Evolutionary conservation across 2,888 invertebrate genomes (phyloP), one percentile per base, ranked within the genome.

Genomic region (Andrena marginata): DNA sequence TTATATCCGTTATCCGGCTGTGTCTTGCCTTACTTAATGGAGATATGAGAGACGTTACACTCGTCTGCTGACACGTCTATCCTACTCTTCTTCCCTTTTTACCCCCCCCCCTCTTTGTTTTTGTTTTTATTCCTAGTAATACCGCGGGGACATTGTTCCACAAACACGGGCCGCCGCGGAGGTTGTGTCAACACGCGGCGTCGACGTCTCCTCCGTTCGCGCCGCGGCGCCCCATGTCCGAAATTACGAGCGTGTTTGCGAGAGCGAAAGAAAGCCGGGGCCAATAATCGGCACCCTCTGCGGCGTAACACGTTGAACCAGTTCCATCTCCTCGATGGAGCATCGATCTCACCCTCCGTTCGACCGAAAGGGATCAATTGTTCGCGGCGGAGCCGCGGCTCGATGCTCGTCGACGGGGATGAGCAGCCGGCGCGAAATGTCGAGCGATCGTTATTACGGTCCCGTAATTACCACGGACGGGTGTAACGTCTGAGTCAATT

Each of bases 21-120:
- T 82, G 63, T 84, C 85, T 84, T 90, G 82, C 86, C 89, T 90
- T 91, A 91, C 87, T 90, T 91, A 92, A 92, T 91, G 91, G 88
- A 91, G 91, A 92, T 91, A 92, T 89, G 90, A 90, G 89, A 90
- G 87, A 76, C 88, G 89, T 89, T 88, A 90, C 85, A 86, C 87
- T 90, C 80, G 85, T 87, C 81, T 87, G 80, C 68, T 81, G 79
- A 84, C 84, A 72, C 69, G 63, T 79, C 73, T 77, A 76, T 82
- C 63, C 31, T 51, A 62, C 63, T 42, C 16, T 42, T 16, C 42
- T 42, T 42, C 42, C 42, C 3, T 13, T 79, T 7, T 70, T 29
- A 48, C 26, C 20, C 60, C 20, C 51, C 7, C 20, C 6, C 26
- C 29, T 29, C 1, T 31, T 29, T 10, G 51, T 33, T 59, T 33